Evolutionary conservation across 2,797 vertebrate species (phyloP).

Genomic region (Dromococcyx pavoninus): DNA sequence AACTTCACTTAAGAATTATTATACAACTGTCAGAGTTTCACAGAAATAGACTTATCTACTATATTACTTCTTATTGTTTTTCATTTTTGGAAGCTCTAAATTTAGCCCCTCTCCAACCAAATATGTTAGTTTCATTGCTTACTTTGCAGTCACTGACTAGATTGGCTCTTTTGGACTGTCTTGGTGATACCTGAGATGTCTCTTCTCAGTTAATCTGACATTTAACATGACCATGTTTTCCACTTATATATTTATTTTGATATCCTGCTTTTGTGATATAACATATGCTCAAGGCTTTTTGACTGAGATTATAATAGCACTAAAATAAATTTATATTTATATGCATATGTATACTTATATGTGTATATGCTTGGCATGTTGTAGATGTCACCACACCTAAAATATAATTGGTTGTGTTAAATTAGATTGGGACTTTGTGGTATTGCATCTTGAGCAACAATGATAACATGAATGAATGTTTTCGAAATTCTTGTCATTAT

Average conservation of each 20-base stretch:
- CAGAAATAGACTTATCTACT: background rate
- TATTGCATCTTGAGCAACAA: background rate
- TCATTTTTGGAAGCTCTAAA: background rate
- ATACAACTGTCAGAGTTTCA: background rate
- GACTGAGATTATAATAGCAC: background rate
- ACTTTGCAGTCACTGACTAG: background rate
- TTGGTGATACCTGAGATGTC: background rate
- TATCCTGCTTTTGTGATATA: background rate
- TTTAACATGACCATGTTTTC: background rate
- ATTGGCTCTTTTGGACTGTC: background rate
- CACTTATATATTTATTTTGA: background rate
- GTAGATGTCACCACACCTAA: background rate
- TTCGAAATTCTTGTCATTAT: background rate
- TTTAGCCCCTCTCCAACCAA: background rate
- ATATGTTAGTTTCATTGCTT: background rate
- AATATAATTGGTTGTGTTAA: background rate
- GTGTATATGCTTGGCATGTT: background rate
- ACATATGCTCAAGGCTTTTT: background rate
- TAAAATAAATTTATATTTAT: background rate
- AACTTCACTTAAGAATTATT: background rate
- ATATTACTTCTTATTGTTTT: background rate
- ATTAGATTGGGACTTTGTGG: background rate
- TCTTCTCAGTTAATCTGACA: background rate
- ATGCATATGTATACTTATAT: background rate
- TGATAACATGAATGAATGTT: fast-evolving